Conservation (phyloP, 2,888 invertebrate genomes). For the Cheilosia scutellata region DNA sequence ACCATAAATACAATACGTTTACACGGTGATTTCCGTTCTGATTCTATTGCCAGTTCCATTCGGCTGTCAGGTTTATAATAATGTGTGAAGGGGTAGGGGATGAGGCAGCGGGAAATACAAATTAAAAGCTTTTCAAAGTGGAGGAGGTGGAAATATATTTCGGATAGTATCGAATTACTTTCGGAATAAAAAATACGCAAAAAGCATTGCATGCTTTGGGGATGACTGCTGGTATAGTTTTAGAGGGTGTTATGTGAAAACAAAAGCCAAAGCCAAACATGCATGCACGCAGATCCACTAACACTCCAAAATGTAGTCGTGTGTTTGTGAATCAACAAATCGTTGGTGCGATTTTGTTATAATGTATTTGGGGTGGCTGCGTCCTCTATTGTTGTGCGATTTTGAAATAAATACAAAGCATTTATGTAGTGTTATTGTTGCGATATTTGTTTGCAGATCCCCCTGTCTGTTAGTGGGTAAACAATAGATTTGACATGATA, state of each 20-base stretch:
- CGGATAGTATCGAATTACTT: conserved; percentile 72
- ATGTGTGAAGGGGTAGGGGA: neutral
- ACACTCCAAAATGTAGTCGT: conserved; percentile 10
- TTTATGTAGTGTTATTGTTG: conserved; percentile 36
- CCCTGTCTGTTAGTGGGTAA: conserved; percentile 39
- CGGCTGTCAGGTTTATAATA: conserved; percentile 48
- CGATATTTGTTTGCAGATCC: conserved; percentile 45
- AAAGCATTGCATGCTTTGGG: conserved; percentile 64
- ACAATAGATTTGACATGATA: conserved; percentile 67
- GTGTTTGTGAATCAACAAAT: conserved; percentile 72
- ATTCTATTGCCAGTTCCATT: conserved; percentile 67
- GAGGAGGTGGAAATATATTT: conserved; percentile 42
- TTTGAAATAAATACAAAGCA: conserved; percentile 48
- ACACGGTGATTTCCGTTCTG: conserved; percentile 62
- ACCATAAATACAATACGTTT: conserved; percentile 68
- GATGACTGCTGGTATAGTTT: neutral
- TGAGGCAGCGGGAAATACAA: conserved; percentile 16
- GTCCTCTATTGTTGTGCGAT: conserved; percentile 57
- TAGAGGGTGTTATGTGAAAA: conserved; percentile 39
- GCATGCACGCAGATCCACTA: conserved; percentile 50
- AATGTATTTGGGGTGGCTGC: neutral
- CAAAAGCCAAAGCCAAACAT: conserved; percentile 49
- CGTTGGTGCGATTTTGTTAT: conserved; percentile 45
- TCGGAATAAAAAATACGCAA: conserved; percentile 40
- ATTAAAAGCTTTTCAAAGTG: conserved; percentile 63